phyloP scores from a whole-genome alignment of 2,888 invertebrate genomes.

The Metopia argyrocephala region DNA sequence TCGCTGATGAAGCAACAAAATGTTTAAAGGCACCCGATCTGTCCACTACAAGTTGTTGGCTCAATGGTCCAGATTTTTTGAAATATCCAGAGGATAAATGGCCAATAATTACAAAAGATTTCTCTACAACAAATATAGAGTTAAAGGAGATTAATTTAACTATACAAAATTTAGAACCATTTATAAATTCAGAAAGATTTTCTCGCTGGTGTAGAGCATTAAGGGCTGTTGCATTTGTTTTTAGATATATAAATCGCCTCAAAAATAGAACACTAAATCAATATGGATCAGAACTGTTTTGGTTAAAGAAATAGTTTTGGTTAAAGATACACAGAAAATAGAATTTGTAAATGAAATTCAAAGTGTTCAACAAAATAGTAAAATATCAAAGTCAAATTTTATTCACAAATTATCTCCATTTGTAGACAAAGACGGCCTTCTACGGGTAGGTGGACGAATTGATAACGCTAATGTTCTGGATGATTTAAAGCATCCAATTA shows the following conservation, averaged over 20 bases:
- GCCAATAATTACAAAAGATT: not conserved
- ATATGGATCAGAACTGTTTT: not conserved
- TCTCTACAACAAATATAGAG: conserved; percentile 10
- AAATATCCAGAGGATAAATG: conserved; percentile 1
- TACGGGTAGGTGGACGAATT: conserved; percentile 18
- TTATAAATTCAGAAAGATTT: conserved; percentile 39
- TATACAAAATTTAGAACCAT: conserved; percentile 3
- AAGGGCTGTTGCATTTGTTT: conserved; percentile 31
- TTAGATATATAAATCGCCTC: conserved; percentile 1
- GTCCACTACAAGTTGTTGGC: not conserved
- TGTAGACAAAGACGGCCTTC: conserved; percentile 11
- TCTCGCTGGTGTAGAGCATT: conserved; percentile 37
- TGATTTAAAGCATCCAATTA: conserved; percentile 23
- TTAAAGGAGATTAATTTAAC: conserved; percentile 13
- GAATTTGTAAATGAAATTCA: conserved; percentile 32
- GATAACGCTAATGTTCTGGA: conserved; percentile 25
- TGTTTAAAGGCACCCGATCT: not conserved
- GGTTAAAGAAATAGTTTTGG: conserved; percentile 20
- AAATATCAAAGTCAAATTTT: conserved; percentile 26
- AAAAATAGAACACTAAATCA: not conserved
- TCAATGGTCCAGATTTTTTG: conserved; percentile 33
- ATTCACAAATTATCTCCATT: conserved; percentile 36
- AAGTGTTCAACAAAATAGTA: no score
- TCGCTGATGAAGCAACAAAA: conserved; percentile 34
- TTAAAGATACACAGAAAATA: conserved; percentile 16